Evolutionary conservation across 2,797 vertebrate species (phyloP).

Genomic region (Masticophis lateralis): DNA sequence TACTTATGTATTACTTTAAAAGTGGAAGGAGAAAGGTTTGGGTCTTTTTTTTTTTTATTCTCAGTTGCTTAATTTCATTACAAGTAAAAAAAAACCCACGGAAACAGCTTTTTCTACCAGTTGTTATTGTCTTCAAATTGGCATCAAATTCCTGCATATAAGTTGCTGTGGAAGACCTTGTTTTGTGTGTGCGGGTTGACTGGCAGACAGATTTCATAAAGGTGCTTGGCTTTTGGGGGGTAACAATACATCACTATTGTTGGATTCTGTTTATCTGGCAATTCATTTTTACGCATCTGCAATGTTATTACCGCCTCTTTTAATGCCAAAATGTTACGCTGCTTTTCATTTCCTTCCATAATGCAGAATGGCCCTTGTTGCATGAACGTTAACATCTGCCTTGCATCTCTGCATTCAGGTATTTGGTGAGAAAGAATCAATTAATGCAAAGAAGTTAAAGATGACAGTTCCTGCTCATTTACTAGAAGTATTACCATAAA

Average conservation of each 20-base stretch:
- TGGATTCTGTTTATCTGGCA: not conserved
- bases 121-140: not conserved
- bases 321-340: not conserved
- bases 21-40: not conserved
- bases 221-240: not conserved
- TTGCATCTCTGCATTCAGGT: not conserved
- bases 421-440: not conserved
- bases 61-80: slow-evolving; percentile 58
- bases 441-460: not conserved
- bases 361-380: not conserved
- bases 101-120: slow-evolving; percentile 29
- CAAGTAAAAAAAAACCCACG: slow-evolving; percentile 42
- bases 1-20: slow-evolving; percentile 47
- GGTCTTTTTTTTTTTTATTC: not conserved
- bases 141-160: not conserved
- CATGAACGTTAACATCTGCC: not conserved
- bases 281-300: not conserved
- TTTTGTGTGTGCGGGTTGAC: not conserved
- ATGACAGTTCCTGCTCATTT: not conserved
- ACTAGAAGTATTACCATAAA: not conserved
- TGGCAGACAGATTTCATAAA: not conserved
- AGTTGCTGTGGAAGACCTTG: fast-evolving
- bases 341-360: too few species aligned
- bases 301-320: not conserved
- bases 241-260: not conserved